These are phyloP conservation scores for Drosophila cracens DNA, from an alignment of 2,888 invertebrate species.

Conservation along the genomic window DNA sequence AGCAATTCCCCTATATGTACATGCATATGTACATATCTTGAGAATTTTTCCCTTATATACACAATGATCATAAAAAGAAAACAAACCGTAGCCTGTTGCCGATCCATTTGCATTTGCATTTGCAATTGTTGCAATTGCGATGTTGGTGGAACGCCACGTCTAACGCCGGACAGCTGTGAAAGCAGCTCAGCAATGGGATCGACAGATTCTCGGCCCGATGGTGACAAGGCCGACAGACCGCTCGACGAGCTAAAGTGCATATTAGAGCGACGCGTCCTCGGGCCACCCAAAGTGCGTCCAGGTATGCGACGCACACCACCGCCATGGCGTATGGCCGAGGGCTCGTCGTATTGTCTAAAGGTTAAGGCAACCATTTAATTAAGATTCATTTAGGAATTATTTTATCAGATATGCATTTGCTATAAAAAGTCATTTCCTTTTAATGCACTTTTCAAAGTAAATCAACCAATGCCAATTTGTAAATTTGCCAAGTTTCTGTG, in stretches of 20 bases:
- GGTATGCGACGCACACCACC: conserved; percentile 92
- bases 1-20: conserved; percentile 17
- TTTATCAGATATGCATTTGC: neutral
- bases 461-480: conserved; percentile 8
- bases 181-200: conserved; percentile 98
- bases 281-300: conserved; percentile 90
- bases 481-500: neutral
- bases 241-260: conserved; percentile 97
- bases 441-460: conserved; percentile 1
- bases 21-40: neutral
- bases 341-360: conserved; percentile 90
- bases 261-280: conserved; percentile 94
- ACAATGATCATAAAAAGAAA: conserved; percentile 14
- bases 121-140: conserved; percentile 96
- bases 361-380: conserved; percentile 86
- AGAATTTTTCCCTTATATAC: conserved; percentile 15
- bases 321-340: conserved; percentile 91
- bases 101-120: conserved; percentile 96
- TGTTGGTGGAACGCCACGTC: conserved; percentile 88
- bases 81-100: conserved; percentile 91
- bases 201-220: conserved; percentile 95
- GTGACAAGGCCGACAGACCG: conserved; percentile 93
- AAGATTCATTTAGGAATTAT: neutral
- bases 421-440: neutral
- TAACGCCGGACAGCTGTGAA: conserved; percentile 97